A percentile compares a stretch with the other conserved stretches of the same genome.
phyloP scores from a whole-genome alignment of 2,888 invertebrate genomes.

The Acrobasis suavella region DNA sequence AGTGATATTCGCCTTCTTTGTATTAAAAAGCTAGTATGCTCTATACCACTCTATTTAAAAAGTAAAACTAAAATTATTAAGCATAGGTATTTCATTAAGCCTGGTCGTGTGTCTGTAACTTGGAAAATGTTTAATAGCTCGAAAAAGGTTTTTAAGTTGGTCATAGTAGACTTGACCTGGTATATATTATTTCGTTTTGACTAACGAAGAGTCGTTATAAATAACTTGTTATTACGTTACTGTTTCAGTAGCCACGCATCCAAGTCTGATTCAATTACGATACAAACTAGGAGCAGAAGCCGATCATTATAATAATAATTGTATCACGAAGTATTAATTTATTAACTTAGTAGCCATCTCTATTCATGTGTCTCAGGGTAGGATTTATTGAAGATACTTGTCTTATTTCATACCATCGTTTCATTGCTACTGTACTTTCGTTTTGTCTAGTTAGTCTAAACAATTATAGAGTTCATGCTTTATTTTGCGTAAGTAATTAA shows the following conservation, averaged over 20 bases:
- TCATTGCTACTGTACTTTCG: conserved; percentile 5
- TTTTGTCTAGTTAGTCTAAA: conserved; percentile 7
- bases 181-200: no score
- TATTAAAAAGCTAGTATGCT: no score
- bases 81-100: no score
- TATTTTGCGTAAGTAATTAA: not conserved
- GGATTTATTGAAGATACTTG: conserved; percentile 45
- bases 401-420: conserved; percentile 12
- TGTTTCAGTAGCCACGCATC: conserved; percentile 18
- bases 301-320: conserved; percentile 75
- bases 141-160: no score
- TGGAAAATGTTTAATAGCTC: no score
- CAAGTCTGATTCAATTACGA: conserved; percentile 75
- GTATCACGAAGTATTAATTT: conserved; percentile 76
- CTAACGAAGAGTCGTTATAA: not conserved
- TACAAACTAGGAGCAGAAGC: conserved; percentile 51
- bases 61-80: no score
- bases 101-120: no score
- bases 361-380: conserved; percentile 57
- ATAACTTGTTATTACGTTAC: conserved; percentile 24
- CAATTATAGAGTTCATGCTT: not conserved
- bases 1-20: no score
- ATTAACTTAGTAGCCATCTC: conserved; percentile 56
- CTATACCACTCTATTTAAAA: no score
- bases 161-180: no score